These are phyloP conservation scores for Microchrysa polita DNA, from an alignment of 2,888 invertebrate genomes.

Conservation along the genomic window DNA sequence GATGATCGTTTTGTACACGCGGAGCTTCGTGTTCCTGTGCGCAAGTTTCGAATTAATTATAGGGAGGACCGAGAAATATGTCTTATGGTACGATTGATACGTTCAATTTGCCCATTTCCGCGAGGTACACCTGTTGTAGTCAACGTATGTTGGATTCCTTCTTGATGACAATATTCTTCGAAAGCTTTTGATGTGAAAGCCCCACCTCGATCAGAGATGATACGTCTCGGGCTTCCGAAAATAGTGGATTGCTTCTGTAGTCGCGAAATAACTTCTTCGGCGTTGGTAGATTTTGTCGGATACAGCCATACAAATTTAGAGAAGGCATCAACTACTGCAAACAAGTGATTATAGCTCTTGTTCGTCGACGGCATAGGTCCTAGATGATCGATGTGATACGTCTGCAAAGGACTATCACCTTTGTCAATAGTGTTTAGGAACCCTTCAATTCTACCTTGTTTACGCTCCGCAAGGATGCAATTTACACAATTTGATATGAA, in stretches of 20 bases:
- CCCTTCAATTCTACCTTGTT: slow-evolving; percentile 53
- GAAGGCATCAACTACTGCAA: background rate
- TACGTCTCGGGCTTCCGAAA: slow-evolving; percentile 26
- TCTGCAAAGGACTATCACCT: slow-evolving; percentile 20
- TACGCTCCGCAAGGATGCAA: slow-evolving; percentile 48
- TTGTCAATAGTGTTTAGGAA: slow-evolving; percentile 18
- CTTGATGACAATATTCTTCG: background rate
- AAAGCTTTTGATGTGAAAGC: background rate
- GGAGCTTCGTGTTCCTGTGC: no score
- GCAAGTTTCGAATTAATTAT: no score
- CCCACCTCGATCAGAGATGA: slow-evolving; percentile 2
- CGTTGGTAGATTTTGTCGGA: slow-evolving; percentile 2
- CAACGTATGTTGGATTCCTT: background rate
- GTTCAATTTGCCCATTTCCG: background rate
- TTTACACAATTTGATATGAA: slow-evolving; percentile 15
- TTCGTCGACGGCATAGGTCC: slow-evolving; percentile 28
- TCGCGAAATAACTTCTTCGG: background rate
- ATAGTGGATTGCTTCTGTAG: background rate
- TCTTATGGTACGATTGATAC: background rate
- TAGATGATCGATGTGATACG: slow-evolving; percentile 27
- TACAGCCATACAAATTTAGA: slow-evolving; percentile 2
- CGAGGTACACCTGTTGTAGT: background rate
- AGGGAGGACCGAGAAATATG: no score
- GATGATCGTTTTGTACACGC: no score
- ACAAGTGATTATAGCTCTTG: slow-evolving; percentile 10